Base-by-base conservation (phyloP, 2,888 invertebrate genomes). In the Drosophila dives region DNA sequence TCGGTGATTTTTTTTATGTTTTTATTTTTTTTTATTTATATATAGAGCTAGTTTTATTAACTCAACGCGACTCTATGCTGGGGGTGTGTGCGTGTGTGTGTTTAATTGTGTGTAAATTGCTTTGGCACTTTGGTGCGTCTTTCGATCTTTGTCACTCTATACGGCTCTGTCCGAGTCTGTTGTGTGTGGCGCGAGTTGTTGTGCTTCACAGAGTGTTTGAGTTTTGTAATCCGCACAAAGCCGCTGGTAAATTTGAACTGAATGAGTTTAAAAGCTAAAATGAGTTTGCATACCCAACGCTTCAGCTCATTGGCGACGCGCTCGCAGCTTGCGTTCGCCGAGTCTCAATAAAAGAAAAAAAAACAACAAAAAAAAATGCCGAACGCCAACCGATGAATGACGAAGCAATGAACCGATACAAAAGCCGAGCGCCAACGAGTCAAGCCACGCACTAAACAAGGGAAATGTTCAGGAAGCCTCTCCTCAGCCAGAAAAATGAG, bases 201-300 rank as follows among this genome's bases (percentile, higher is more conserved):
- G 20, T 61, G 61, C 38, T 12, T 59, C 17, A 58, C n/a, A 58
- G 45, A 56, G 53, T 62, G 48, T 59, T 49, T 42, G 29, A 68
- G 36, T 73, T 75, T 76, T 90, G 80, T 90, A 83, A 89, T 84
- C 91, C 91, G 91, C 80, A 90, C 89, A 89, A 89, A 91, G 86
- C 90, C 90, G 86, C 89, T 89, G 89, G 72, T 89, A 82, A 89
- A 89, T 86, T 89, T 84, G 80, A 90, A 89, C 89, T 89, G 90
- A 89, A 84, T 86, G 90, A 90, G 86, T 89, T 80, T 89, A 89
- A 90, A 86, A 90, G 90, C 89, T 84, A 80, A 89, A 86, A 80
- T 90, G 90, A 84, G 75, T 90, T 86, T 65, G 77, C 79, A 86
- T 89, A 88, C 83, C 83, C 81, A 80, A 75, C 64, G 79, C 53